phyloP scores from a whole-genome alignment of 2,113 vertebrate genomes.

The Nannospalax galili region DNA sequence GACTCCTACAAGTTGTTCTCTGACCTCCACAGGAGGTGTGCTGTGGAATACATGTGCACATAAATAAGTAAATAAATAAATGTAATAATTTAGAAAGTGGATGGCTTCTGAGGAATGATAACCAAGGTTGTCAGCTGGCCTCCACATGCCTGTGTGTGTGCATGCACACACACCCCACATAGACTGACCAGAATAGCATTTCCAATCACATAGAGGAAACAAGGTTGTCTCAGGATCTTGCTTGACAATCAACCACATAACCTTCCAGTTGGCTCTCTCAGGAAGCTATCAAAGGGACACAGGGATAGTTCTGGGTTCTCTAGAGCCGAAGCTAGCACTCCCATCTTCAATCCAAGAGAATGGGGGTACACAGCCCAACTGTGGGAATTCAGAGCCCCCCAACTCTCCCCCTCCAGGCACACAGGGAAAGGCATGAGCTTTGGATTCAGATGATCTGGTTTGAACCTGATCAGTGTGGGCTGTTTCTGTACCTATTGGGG shows the following conservation, averaged over 20 bases:
- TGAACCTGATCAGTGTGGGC: neutral
- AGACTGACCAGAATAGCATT: neutral
- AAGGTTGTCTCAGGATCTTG: neutral
- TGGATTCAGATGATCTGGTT: neutral
- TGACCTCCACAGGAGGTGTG: too few species aligned
- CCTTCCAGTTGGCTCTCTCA: neutral
- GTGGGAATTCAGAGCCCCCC: neutral
- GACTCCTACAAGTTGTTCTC: too few species aligned
- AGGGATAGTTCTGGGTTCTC: neutral
- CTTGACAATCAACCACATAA: neutral
- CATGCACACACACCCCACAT: neutral
- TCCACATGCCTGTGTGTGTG: too few species aligned
- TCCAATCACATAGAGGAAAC: neutral
- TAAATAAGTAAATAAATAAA: neutral
- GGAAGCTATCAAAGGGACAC: neutral
- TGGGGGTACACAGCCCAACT: neutral
- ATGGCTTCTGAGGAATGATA: too few species aligned
- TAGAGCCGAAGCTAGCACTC: neutral
- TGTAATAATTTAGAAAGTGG: neutral
- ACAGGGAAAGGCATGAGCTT: neutral
- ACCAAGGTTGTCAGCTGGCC: neutral
- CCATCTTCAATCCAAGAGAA: neutral
- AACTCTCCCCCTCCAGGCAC: neutral
- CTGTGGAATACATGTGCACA: neutral
- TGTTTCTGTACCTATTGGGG: conserved; percentile 13